A percentile compares a stretch with the other conserved stretches of the same genome.
Conservation (phyloP, 1,140 invertebrate species). For the Kradibia gibbosae region DNA sequence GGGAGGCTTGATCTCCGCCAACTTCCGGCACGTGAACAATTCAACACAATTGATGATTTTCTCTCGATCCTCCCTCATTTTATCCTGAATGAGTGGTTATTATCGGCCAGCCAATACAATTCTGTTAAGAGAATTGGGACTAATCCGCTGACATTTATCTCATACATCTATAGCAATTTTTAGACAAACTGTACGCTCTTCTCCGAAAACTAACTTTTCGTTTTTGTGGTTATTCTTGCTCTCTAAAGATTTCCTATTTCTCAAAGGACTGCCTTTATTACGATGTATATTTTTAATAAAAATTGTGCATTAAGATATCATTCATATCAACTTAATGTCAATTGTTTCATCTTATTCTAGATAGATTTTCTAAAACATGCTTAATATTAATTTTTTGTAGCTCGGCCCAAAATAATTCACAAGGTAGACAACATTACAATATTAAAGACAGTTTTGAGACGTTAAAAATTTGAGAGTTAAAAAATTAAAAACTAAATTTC, state of each 20-base stretch:
- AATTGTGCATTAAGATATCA: too few relatives aligned
- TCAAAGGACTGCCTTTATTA: too few relatives aligned
- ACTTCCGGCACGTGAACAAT: conserved; percentile 32
- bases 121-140: background rate
- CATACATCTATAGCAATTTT: background rate
- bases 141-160: background rate
- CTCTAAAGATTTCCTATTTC: background rate
- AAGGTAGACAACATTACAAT: too few relatives aligned
- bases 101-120: background rate
- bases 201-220: background rate
- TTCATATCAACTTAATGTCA: too few relatives aligned
- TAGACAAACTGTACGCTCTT: background rate
- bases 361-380: too few relatives aligned
- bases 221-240: background rate
- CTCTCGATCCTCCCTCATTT: background rate
- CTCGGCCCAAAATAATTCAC: too few relatives aligned
- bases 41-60: background rate
- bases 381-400: too few relatives aligned
- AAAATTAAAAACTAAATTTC: too few relatives aligned
- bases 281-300: background rate
- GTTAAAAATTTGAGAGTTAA: too few relatives aligned
- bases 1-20: background rate
- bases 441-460: background rate
- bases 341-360: too few relatives aligned
- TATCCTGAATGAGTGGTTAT: background rate